phyloP scores from a whole-genome alignment of 2,888 invertebrate species.

The Lithodes maja region DNA sequence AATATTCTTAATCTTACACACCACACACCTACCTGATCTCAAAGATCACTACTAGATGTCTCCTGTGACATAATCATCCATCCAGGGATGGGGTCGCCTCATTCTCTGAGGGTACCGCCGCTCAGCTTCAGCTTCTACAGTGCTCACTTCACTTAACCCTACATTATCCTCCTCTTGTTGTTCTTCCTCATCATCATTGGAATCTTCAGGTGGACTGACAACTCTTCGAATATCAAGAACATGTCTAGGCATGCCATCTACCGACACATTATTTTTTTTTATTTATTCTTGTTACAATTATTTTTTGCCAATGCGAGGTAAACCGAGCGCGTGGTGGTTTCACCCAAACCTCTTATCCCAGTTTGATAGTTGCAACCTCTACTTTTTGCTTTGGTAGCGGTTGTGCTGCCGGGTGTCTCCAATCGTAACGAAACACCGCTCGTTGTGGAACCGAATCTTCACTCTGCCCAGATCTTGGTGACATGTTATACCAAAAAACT shows the following conservation, averaged over 20 bases:
- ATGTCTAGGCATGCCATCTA: slow-evolving; percentile 29
- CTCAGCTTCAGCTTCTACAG: not conserved
- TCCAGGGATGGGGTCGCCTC: too few species aligned
- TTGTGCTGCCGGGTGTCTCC: too few species aligned
- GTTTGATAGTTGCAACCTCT: not conserved
- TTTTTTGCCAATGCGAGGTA: slow-evolving; percentile 27
- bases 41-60: too few species aligned
- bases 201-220: not conserved
- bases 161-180: not conserved
- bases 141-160: not conserved
- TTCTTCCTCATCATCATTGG: not conserved
- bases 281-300: not conserved
- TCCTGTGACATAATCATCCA: too few species aligned
- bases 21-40: too few species aligned
- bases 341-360: not conserved
- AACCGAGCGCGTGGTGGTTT: slow-evolving; percentile 19
- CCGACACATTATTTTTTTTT: not conserved
- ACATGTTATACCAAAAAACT: too few species aligned
- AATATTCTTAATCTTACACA: too few species aligned
- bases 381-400: too few species aligned
- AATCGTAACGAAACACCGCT: too few species aligned
- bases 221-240: slow-evolving; percentile 18
- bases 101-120: too few species aligned
- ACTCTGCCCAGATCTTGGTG: too few species aligned
- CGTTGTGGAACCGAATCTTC: too few species aligned